Conservation (phyloP, 2,797 vertebrate genomes). For the Gallinago stenura region DNA sequence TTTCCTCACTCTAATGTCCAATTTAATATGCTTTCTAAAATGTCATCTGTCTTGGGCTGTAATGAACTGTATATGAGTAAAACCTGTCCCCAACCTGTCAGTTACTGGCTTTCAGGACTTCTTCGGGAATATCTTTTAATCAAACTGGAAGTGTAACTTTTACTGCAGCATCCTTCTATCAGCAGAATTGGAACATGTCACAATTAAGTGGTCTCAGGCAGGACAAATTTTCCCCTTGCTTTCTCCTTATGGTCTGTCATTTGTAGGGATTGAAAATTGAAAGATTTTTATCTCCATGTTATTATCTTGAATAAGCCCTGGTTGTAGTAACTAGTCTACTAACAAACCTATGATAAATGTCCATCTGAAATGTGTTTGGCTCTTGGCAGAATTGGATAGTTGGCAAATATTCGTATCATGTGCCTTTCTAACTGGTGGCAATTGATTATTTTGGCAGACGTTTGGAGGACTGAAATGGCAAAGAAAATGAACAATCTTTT, state of each 20-base stretch:
- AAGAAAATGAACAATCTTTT: background rate
- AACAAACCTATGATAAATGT: no score
- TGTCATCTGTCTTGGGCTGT: background rate
- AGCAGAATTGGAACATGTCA: background rate
- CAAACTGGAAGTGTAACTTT: background rate
- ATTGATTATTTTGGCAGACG: background rate
- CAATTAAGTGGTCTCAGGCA: background rate
- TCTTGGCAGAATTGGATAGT: background rate
- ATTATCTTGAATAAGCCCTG: background rate
- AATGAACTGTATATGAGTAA: background rate
- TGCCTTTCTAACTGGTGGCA: background rate
- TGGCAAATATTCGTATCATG: rapidly evolving
- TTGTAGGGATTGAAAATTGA: background rate
- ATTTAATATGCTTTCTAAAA: background rate
- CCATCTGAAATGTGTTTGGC: background rate
- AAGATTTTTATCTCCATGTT: background rate
- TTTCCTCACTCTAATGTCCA: background rate
- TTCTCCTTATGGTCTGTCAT: background rate
- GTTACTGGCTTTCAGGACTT: background rate
- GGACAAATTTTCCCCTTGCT: background rate
- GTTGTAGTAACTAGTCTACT: background rate
- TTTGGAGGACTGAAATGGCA: background rate
- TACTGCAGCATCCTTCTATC: background rate
- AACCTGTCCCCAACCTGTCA: background rate
- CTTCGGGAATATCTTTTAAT: background rate